Evolutionary conservation across 1,140 invertebrate species (phyloP), one percentile per base, ranked within the genome.

Genomic region (Dysdera silvatica): DNA sequence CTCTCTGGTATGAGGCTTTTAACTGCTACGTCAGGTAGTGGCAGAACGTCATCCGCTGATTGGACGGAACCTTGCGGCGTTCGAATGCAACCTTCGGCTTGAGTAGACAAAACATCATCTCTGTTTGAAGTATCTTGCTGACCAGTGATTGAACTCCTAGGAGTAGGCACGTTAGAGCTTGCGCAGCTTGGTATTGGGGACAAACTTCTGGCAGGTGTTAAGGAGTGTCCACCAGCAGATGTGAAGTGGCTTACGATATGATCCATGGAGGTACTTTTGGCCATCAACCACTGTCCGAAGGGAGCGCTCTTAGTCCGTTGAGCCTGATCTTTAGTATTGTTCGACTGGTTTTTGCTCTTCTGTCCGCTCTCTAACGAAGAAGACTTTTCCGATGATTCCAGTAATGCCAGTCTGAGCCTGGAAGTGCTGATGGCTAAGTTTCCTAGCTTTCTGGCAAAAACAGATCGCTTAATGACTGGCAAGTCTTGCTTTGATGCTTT

Each of bases 151-250:
- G 66, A 67, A 32, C 57, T 67, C 23, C 66, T 47, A 3, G 62
- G 66, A 10, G 66, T 65, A 47, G 62, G 66, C 28, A 65, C 66
- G 29, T 68, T 68, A 14, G 67, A 68, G 47, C 67, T 61, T n/a
- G 67, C 67, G 24, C 67, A 68, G 24, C 67, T 68, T 8, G 63
- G 67, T 6, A 68, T 68, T 7, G 67, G 67, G 12, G 67, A 68
- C 14, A 68, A 33, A 18, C 64, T 61, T 7, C 63, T 40, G 14
- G 51, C 43, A 3, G 63, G 51, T 16, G 47, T 29, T 14, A 64
- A 16, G 10, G 37, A 37, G 4, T 64, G 55, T 12, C 10, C 48
- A 10, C 20, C 37, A 18, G n/a, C 18, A 12, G 33, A 20, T 4
- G 41, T 40, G 18, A 33, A 24, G 4, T n/a, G 18, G 3, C 45